These are phyloP conservation scores for Eledona agricola DNA, from an alignment of 2,888 invertebrate species.

Conservation along the genomic window DNA sequence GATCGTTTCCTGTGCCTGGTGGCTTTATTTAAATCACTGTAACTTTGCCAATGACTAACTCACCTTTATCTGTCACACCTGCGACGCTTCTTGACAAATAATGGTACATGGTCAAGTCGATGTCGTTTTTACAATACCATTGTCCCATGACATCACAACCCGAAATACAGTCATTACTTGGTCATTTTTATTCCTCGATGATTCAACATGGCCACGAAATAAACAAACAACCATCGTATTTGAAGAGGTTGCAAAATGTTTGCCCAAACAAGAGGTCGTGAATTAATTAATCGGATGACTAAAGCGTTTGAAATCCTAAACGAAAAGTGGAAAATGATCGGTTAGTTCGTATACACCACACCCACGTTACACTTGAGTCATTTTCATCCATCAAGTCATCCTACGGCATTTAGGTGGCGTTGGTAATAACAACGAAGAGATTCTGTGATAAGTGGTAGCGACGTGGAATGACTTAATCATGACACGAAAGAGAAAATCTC, in stretches of 20 bases:
- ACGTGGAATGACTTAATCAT: neutral
- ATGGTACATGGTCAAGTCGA: slow-evolving; percentile 10
- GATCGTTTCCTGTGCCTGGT: slow-evolving; percentile 9
- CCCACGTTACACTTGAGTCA: slow-evolving; percentile 19
- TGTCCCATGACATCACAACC: slow-evolving; percentile 19
- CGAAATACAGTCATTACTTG: slow-evolving; percentile 20
- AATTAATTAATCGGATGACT: too few species aligned
- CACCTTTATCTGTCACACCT: slow-evolving; percentile 18
- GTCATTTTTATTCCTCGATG: slow-evolving; percentile 18
- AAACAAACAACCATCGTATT: slow-evolving; percentile 12
- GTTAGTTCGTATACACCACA: slow-evolving; percentile 20
- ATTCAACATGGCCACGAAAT: slow-evolving; percentile 16
- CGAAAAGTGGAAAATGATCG: slow-evolving; percentile 13
- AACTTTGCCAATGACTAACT: slow-evolving; percentile 29
- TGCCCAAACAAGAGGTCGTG: slow-evolving; percentile 15
- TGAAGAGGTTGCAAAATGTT: slow-evolving; percentile 12
- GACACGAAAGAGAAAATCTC: neutral
- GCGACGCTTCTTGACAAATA: slow-evolving; percentile 10
- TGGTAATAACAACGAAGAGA: slow-evolving; percentile 1
- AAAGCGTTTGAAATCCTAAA: too few species aligned
- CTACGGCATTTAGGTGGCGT: slow-evolving; percentile 14
- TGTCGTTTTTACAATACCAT: slow-evolving; percentile 1
- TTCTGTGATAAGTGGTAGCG: neutral
- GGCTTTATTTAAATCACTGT: slow-evolving; percentile 25
- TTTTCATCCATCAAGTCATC: slow-evolving; percentile 14